Conservation (phyloP, 53 echinoderm and acorn worm genomes). For the Luidia sarsii region DNA sequence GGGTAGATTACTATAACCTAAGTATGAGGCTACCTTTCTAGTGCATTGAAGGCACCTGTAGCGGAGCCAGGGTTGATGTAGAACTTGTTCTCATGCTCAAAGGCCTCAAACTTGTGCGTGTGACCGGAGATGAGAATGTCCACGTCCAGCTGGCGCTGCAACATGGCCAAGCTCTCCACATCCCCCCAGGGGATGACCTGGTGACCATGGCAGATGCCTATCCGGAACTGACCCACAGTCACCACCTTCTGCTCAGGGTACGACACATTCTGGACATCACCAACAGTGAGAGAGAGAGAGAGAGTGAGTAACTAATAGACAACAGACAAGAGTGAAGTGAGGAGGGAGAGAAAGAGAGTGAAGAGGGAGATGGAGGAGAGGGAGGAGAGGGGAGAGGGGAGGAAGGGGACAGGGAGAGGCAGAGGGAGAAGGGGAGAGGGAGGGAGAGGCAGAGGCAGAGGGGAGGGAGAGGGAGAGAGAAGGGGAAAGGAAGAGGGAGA, state of each 20-base stretch:
- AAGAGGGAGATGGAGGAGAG: no score
- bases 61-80: conserved; percentile 99
- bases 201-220: conserved; percentile 97
- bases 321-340: not conserved
- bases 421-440: no score
- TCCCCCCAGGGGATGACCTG: conserved; percentile 99
- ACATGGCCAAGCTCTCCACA: conserved; percentile 93
- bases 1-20: no score
- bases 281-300: not conserved
- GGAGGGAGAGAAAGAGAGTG: no score
- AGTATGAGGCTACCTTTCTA: conserved; percentile 93
- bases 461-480: no score
- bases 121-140: conserved; percentile 99
- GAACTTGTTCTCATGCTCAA: conserved; percentile 98
- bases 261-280: conserved; percentile 69
- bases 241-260: conserved; percentile 99
- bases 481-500: no score
- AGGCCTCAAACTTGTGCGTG: conserved; percentile 99
- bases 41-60: conserved; percentile 94
- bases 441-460: no score
- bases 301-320: not conserved
- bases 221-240: conserved; percentile 97
- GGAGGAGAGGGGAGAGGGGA: no score
- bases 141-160: conserved; percentile 96
- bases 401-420: no score